Conservation (phyloP, 2,888 invertebrate species). For the Litoditis marina region DNA sequence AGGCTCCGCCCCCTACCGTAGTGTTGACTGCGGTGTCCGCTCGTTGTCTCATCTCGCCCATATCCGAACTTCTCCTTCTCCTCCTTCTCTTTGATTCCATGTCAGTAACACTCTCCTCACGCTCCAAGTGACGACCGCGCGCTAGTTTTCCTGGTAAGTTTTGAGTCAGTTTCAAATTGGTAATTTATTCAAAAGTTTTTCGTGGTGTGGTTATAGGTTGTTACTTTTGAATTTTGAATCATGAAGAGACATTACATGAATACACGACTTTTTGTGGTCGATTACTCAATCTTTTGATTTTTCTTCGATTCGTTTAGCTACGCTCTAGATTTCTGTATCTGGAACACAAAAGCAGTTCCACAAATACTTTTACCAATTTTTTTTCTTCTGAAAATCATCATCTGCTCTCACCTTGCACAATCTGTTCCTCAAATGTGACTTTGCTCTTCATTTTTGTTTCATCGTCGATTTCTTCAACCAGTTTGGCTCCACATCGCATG, state of each 20-base stretch:
- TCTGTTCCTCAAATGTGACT: constrained; percentile 26
- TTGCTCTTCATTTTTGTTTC: constrained; percentile 22
- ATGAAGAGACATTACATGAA: too few relatives aligned
- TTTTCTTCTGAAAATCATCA: too few relatives aligned
- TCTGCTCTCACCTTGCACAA: constrained; percentile 19
- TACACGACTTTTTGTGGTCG: too few relatives aligned
- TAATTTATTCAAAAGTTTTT: too few relatives aligned
- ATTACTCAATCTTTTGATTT: too few relatives aligned
- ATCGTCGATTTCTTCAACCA: constrained; percentile 24
- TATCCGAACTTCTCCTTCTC: background rate
- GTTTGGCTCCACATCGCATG: constrained; percentile 29
- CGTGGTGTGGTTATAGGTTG: too few relatives aligned
- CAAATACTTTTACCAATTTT: too few relatives aligned
- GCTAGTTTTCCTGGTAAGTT: background rate
- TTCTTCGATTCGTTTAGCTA: too few relatives aligned
- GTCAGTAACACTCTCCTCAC: constrained; percentile 4
- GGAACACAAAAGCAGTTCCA: too few relatives aligned
- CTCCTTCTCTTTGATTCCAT: constrained; percentile 4
- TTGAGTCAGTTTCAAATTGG: background rate
- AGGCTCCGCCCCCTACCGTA: background rate
- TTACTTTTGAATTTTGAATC: too few relatives aligned
- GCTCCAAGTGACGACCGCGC: background rate
- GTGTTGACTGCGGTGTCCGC: constrained; percentile 7
- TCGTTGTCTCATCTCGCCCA: constrained; percentile 13
- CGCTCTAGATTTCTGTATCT: too few relatives aligned